Percentiles rank a stretch among this genome's conserved stretches.
Conservation (phyloP, 37 sponge, comb jelly and placozoan genomes). For the Aplysina aerophoba region DNA sequence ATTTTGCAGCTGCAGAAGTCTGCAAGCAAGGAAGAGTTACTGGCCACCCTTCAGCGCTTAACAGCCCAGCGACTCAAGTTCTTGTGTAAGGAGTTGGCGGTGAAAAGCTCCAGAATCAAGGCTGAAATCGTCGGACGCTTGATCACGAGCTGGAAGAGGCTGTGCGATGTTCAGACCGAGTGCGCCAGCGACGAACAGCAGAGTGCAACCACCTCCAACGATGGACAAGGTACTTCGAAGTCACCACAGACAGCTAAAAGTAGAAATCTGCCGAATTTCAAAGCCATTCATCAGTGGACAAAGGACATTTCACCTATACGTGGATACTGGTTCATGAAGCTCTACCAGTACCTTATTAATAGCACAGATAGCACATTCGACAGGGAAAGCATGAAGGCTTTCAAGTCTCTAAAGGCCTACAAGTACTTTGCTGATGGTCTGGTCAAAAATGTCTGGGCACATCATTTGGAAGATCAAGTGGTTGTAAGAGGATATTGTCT, state of each 20-base stretch:
- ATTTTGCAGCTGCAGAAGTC: too few relatives aligned
- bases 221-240: too few relatives aligned
- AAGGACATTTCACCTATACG: not conserved
- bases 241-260: not conserved
- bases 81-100: too few relatives aligned
- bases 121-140: too few relatives aligned
- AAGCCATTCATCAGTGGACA: constrained; percentile 10
- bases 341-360: not conserved
- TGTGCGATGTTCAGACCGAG: too few relatives aligned
- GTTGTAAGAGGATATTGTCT: constrained; percentile 21
- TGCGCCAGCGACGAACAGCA: too few relatives aligned
- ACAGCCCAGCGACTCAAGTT: too few relatives aligned
- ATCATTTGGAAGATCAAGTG: not conserved
- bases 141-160: too few relatives aligned
- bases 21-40: too few relatives aligned
- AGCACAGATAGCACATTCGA: not conserved
- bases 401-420: constrained; percentile 15
- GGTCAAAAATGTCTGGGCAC: not conserved
- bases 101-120: too few relatives aligned
- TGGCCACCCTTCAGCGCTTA: too few relatives aligned
- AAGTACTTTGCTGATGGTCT: constrained; percentile 22
- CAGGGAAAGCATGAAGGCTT: not conserved
- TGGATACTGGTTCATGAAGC: not conserved
- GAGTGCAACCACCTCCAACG: too few relatives aligned
- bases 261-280: constrained; percentile 5